Conservation (phyloP, 2,113 vertebrate species). For the Haemorhous mexicanus region DNA sequence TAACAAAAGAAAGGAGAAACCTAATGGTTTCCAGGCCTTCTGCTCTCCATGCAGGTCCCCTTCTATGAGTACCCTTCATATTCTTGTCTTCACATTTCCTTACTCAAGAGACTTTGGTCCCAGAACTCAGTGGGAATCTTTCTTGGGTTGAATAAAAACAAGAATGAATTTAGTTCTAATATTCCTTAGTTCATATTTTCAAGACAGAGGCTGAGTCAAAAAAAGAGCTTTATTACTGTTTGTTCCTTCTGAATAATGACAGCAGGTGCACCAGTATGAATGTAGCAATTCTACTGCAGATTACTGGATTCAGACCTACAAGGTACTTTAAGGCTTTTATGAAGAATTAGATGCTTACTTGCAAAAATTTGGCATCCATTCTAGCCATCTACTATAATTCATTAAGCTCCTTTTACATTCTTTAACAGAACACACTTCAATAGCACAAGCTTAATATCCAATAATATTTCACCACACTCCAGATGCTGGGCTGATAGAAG, state of each 20-base stretch:
- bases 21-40: not conserved
- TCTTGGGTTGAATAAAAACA: not conserved
- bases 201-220: not conserved
- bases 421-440: not conserved
- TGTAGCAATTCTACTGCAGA: not conserved
- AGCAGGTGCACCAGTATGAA: not conserved
- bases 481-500: not conserved
- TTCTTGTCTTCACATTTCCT: not conserved
- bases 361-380: not conserved
- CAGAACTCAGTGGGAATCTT: not conserved
- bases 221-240: not conserved
- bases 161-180: not conserved
- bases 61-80: not conserved
- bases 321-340: not conserved
- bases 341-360: not conserved
- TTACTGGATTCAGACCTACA: not conserved
- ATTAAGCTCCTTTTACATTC: not conserved
- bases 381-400: not conserved
- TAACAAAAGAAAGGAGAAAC: not conserved
- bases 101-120: not conserved
- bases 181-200: not conserved
- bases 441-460: not conserved
- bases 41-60: not conserved
- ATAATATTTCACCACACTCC: not conserved
- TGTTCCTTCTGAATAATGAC: not conserved